Conservation (phyloP, 2,888 invertebrate species). For the Lamellibrachia satsuma region DNA sequence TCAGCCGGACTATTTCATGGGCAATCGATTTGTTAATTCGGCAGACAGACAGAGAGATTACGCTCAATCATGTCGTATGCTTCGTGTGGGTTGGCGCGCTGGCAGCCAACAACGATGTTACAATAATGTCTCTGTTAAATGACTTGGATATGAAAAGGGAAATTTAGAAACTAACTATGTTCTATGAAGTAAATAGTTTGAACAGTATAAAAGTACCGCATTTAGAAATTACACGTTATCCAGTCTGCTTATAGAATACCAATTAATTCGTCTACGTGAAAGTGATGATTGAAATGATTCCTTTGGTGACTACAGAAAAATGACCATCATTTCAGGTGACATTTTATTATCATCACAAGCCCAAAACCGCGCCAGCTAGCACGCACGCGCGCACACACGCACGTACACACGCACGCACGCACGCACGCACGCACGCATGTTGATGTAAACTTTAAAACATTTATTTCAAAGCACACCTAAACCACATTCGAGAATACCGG, state of each 20-base stretch:
- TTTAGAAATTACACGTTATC: no score
- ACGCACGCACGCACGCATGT: not conserved
- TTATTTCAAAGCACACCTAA: no score
- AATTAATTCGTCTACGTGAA: not conserved
- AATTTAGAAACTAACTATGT: not conserved
- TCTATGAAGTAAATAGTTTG: no score
- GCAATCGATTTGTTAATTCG: conserved; percentile 10
- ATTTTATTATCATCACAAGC: no score
- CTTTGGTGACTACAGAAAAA: no score
- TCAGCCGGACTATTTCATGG: not conserved
- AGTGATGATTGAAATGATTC: not conserved
- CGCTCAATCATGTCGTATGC: not conserved
- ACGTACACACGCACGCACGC: not conserved
- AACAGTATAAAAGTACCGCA: no score
- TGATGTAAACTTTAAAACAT: no score
- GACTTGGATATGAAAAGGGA: not conserved
- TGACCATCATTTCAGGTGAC: no score
- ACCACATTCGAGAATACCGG: not conserved
- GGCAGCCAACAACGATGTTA: not conserved
- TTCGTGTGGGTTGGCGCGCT: not conserved
- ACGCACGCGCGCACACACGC: not conserved
- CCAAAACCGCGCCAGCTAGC: not conserved
- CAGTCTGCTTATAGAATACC: no score
- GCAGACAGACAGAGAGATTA: not conserved
- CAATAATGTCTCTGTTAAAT: not conserved